Evolutionary conservation across 2,113 vertebrate genomes (phyloP).

Genomic region (Cheilinus undulatus): DNA sequence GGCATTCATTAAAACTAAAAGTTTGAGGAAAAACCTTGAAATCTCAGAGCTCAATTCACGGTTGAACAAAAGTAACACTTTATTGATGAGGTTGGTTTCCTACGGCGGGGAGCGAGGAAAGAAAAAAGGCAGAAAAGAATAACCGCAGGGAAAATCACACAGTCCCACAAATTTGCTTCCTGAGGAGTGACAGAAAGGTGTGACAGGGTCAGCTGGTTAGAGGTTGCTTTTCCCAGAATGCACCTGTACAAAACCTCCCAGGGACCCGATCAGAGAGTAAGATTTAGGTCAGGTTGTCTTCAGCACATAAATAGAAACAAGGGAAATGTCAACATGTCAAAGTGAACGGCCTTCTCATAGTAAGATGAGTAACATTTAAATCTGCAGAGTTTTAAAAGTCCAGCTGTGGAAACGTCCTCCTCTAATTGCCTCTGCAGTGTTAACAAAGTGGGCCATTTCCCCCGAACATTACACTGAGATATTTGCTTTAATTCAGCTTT

Average conservation of each 20-base stretch:
- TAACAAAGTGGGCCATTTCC: conserved; percentile 14
- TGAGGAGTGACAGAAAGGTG: conserved; percentile 52
- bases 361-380: conserved; percentile 8
- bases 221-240: conserved; percentile 52
- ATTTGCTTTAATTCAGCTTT: conserved; percentile 16
- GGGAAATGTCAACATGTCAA: conserved; percentile 50
- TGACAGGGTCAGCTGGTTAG: conserved; percentile 54
- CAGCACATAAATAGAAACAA: conserved; percentile 59
- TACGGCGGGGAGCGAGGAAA: background rate
- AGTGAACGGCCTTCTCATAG: background rate
- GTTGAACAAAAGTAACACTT: too few species aligned
- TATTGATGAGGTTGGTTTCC: background rate
- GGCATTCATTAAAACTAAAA: background rate
- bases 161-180: conserved; percentile 33
- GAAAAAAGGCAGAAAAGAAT: conserved; percentile 2
- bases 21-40: background rate
- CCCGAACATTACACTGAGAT: conserved; percentile 1
- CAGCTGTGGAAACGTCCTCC: conserved; percentile 8
- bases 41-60: background rate
- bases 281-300: conserved; percentile 59
- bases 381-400: conserved; percentile 13
- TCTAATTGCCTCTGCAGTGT: conserved; percentile 21
- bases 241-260: conserved; percentile 34
- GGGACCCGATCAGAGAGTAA: conserved; percentile 41
- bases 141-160: background rate